Evolutionary conservation across 2,113 vertebrate genomes (phyloP), one percentile per base, ranked within the genome.

Genomic region (Rhea pennata): DNA sequence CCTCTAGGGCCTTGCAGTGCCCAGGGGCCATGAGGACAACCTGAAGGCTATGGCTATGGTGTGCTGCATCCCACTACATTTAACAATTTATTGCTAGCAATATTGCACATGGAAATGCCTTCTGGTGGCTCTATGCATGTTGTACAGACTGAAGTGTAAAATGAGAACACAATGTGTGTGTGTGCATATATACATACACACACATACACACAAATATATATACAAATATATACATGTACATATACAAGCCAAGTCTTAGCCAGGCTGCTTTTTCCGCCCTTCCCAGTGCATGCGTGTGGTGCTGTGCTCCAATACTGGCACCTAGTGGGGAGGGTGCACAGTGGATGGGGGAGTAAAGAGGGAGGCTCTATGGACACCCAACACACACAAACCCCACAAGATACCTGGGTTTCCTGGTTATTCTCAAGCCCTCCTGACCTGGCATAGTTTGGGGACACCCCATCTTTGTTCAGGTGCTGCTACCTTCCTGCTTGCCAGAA

Each of bases 221-320:
- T 16, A 71, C n/a, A 44, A 8, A 6, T 21, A 4, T 36, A 79
- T 6, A 5, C 6, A 5, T 4, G 33, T 5, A 31, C 10, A 3
- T 5, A 0, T 72, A 31, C 6, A 31, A 92, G n/a, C 23, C 33
- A 84, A 53, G 26, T 26, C 33, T 50, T 33, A 44, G 10, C 36
- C 2, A 3, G 1, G 3, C 23, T 36, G 59, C 29, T 29, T 21
- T 16, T 72, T n/a, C 39, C 54, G 53, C 23, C 36, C 46, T 83
- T 14, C 90, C 36, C 0, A 4, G 42, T 3, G 54, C 0, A 0
- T 4, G 6, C 3, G 7, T 10, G 82, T 61, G 42, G 27, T 87
- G 92, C 12, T 42, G 79, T 87, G 91, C 93, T 97, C 91, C 89
- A 95, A 85, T 93, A 97, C 59, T 97, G 97, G 97, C 97, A 98